phyloP scores from a whole-genome alignment of 30 jellyfish, hydroid and myxozoan genomes.

The Haliclystus octoradiatus region DNA sequence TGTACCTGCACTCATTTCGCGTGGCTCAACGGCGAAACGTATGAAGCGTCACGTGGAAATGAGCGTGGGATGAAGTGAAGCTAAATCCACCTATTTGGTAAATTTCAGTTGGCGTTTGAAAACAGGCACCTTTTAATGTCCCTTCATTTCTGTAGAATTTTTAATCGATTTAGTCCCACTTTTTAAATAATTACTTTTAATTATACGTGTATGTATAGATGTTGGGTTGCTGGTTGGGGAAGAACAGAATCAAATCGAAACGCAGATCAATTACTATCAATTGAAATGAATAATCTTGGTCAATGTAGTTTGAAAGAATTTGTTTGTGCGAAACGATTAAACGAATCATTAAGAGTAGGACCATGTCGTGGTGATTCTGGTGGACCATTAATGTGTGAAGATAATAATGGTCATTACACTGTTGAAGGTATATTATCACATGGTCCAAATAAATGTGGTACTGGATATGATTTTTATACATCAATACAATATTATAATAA shows the following conservation, averaged over 20 bases:
- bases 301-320: conserved; percentile 35
- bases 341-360: conserved; percentile 11
- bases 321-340: conserved; percentile 44
- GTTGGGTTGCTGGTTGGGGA: conserved; percentile 84
- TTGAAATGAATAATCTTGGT: conserved; percentile 19
- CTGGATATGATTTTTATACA: conserved; percentile 32
- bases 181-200: too few relatives aligned
- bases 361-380: conserved; percentile 73
- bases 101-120: too few relatives aligned
- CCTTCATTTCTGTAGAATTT: too few relatives aligned
- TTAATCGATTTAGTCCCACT: too few relatives aligned
- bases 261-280: conserved; percentile 7
- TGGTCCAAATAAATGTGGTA: conserved; percentile 50
- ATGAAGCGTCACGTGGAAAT: too few relatives aligned
- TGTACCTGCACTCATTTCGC: too few relatives aligned
- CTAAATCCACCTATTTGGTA: too few relatives aligned
- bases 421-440: conserved; percentile 48
- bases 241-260: conserved; percentile 14
- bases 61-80: too few relatives aligned
- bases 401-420: conserved; percentile 21
- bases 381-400: conserved; percentile 50
- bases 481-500: conserved; percentile 9
- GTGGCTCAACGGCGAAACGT: too few relatives aligned
- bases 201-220: too few relatives aligned
- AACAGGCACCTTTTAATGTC: too few relatives aligned